Conservation (phyloP, 2,797 vertebrate species). For the Emydoidea blandingii region DNA sequence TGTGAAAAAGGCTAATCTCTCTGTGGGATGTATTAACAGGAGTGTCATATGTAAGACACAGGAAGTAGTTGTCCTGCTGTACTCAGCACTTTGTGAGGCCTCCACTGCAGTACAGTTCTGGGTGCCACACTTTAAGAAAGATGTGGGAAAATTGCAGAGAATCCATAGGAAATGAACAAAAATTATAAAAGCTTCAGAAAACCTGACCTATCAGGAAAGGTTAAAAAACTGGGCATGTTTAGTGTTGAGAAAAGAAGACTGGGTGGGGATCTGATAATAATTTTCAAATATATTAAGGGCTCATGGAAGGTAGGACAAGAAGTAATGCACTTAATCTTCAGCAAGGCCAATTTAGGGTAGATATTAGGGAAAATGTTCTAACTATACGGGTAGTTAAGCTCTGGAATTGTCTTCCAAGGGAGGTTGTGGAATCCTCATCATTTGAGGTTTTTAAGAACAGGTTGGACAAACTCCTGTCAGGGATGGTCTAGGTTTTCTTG, state of each 20-base stretch:
- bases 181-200: background rate
- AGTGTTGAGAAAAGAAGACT: background rate
- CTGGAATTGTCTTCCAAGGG: background rate
- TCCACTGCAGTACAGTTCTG: background rate
- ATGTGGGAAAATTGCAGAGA: background rate
- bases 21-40: background rate
- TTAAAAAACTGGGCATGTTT: background rate
- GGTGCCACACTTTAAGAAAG: background rate
- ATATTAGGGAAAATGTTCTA: background rate
- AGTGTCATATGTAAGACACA: background rate
- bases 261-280: background rate
- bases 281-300: background rate
- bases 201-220: background rate
- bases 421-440: background rate
- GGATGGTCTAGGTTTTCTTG: background rate
- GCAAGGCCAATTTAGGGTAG: background rate
- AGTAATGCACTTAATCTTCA: background rate
- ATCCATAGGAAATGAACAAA: background rate
- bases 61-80: background rate
- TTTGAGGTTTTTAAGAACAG: background rate
- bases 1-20: background rate
- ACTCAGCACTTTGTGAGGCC: background rate
- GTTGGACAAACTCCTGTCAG: background rate
- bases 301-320: background rate
- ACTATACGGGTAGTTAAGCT: background rate